Conservation (phyloP, 2,888 invertebrate species). For the Clanis bilineata region DNA sequence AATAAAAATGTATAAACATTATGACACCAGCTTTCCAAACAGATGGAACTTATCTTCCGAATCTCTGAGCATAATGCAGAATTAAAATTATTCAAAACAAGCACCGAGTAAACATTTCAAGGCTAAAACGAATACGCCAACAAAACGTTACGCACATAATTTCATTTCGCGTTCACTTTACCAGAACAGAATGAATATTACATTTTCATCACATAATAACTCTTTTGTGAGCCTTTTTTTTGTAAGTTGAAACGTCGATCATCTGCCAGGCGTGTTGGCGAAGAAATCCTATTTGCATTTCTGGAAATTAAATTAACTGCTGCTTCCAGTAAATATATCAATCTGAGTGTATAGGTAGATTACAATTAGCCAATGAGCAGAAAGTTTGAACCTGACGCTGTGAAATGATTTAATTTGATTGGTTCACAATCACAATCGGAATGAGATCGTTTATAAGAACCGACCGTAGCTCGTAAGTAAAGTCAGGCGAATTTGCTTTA, state of each 20-base stretch:
- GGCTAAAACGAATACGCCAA: not conserved
- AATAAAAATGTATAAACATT: not conserved
- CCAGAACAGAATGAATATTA: conserved; percentile 15
- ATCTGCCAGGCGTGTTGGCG: conserved; percentile 18
- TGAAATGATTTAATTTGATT: too few relatives aligned
- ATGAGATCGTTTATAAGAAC: too few relatives aligned
- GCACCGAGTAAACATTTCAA: not conserved
- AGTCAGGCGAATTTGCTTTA: too few relatives aligned
- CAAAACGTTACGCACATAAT: conserved; percentile 11
- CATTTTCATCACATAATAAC: conserved; percentile 20
- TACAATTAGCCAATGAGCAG: too few relatives aligned
- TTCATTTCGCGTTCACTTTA: conserved; percentile 15
- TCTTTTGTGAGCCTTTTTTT: conserved; percentile 18
- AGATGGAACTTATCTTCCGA: not conserved
- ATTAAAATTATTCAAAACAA: conserved; percentile 1
- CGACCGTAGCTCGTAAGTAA: too few relatives aligned
- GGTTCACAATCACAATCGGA: too few relatives aligned
- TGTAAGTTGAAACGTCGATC: conserved; percentile 19
- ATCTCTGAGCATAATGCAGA: not conserved
- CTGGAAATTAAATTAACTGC: conserved; percentile 4
- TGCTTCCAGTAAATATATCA: too few relatives aligned
- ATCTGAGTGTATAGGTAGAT: too few relatives aligned
- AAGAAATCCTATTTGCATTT: conserved; percentile 20
- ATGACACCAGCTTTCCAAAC: not conserved
- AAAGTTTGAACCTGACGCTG: too few relatives aligned